These are phyloP conservation scores for Heteractis magnifica DNA, from an alignment of 92 coral and sea anemone species.

Conservation along the genomic window DNA sequence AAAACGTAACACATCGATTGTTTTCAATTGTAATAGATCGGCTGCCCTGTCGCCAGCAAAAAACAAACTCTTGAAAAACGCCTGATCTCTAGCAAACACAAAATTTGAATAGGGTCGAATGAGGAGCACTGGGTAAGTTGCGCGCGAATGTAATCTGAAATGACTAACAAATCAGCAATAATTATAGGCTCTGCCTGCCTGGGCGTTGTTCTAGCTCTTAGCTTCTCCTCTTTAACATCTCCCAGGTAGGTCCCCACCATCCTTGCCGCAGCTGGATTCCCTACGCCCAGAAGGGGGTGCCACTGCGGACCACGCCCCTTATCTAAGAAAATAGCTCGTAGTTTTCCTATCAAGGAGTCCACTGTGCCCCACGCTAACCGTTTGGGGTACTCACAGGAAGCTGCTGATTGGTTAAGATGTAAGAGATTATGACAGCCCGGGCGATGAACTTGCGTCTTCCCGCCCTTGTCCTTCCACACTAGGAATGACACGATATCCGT, in stretches of 20 bases:
- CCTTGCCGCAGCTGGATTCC: constrained; percentile 19
- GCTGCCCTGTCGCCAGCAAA: constrained; percentile 20
- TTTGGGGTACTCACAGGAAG: too few species aligned
- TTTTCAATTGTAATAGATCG: constrained; percentile 12
- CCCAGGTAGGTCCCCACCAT: neutral
- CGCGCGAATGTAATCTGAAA: too few species aligned
- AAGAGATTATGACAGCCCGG: neutral
- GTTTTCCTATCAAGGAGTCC: constrained; percentile 29
- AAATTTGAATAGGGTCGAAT: neutral
- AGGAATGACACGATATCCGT: constrained; percentile 27
- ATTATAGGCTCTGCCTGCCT: neutral
- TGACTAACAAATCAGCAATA: neutral
- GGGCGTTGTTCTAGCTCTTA: too few species aligned
- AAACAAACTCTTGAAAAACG: constrained; percentile 16
- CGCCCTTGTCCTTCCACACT: constrained; percentile 36
- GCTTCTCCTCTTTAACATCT: too few species aligned
- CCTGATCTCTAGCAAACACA: constrained; percentile 27
- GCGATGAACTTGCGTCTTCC: constrained; percentile 24
- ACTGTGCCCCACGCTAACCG: constrained; percentile 34
- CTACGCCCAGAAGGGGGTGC: constrained; percentile 19
- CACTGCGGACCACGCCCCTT: constrained; percentile 26
- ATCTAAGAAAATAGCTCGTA: constrained; percentile 18
- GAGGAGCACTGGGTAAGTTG: too few species aligned
- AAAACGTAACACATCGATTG: neutral
- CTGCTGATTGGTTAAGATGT: too few species aligned